Conservation (phyloP, 2,888 invertebrate genomes). For the Parelbella ahira region DNA sequence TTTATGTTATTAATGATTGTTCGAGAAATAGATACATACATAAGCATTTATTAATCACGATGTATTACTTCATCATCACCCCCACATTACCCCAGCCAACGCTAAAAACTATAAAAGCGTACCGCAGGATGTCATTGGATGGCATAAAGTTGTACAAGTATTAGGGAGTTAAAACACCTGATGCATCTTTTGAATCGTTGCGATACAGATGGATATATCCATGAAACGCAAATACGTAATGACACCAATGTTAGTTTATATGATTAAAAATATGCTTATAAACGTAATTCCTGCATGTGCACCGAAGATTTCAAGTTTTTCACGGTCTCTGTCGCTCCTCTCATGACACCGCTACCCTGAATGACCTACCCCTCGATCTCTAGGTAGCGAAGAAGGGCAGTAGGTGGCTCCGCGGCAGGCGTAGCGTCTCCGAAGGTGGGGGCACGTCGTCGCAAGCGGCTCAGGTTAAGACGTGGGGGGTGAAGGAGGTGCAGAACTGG, state of each 20-base stretch:
- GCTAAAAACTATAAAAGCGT: conserved; percentile 41
- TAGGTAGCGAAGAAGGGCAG: conserved; percentile 65
- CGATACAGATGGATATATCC: too few relatives aligned
- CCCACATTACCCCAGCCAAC: conserved; percentile 39
- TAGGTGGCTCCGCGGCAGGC: conserved; percentile 64
- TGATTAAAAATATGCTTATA: too few relatives aligned
- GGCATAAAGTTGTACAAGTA: conserved; percentile 50
- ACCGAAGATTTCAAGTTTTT: not conserved
- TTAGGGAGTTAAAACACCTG: too few relatives aligned
- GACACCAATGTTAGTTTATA: not conserved
- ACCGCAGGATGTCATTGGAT: conserved; percentile 59
- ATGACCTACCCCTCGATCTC: conserved; percentile 34
- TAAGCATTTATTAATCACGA: conserved; percentile 9
- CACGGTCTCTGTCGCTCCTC: not conserved
- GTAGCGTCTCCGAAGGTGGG: conserved; percentile 62
- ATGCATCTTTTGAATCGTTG: too few relatives aligned
- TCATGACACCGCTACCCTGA: too few relatives aligned
- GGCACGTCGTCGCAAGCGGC: conserved; percentile 41
- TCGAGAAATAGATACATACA: too few relatives aligned
- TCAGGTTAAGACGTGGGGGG: conserved; percentile 85
- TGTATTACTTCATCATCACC: conserved; percentile 34
- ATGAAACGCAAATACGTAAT: too few relatives aligned
- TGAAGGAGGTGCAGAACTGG: conserved; percentile 95
- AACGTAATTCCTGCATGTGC: conserved; percentile 14
- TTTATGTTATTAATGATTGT: too few relatives aligned